Base-by-base conservation (phyloP, 2,797 vertebrate genomes). In the Acanthurus lineatus region DNA sequence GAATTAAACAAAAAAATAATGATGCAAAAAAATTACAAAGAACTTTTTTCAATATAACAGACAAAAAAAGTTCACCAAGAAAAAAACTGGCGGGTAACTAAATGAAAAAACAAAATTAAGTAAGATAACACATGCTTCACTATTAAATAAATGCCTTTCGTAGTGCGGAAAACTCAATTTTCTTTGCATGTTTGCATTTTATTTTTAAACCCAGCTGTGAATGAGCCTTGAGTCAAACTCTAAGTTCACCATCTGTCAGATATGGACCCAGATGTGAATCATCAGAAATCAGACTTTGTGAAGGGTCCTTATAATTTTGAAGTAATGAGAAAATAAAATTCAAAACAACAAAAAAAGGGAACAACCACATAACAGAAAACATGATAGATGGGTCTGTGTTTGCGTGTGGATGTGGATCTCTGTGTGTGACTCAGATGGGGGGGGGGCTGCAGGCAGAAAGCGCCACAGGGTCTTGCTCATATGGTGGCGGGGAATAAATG, bases 401-500 rank as follows among this genome's bases (percentile, higher is more conserved):
- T 80, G 74, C 48, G 22, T 67, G 73, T 69, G 56, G 49, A 63
- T 2, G 17, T 38, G 52, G 35, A 28, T 58, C 14, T 63, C 11
- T 56, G 38, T 48, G 52, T 53, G 63, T 73, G 62, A 77, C 19
- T 47, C 40, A 69, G 76, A 74, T 67, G 63, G 63, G 57, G 40
- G 72, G 72, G 67, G 63, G 64, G 53, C 69, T 76, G 66, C 52
- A 49, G 40, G 70, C 82, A 72, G 76, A 83, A 58, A 64, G 53
- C 73, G 44, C 64, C 58, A 64, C 76, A 53, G 45, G 82, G 82
- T 59, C 52, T 66, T 48, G 84, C 84, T 87, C 73, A 73, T 78
- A 84, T 80, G 83, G 51, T 73, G 54, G 85, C 66, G 63, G 74
- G 84, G 69, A 85, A 86, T 75, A 89, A 83, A 90, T 89, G 87